Evolutionary conservation across 1,140 invertebrate genomes (phyloP), one percentile per base, ranked within the genome.

Genomic region (Thalassaphorura encarpata): DNA sequence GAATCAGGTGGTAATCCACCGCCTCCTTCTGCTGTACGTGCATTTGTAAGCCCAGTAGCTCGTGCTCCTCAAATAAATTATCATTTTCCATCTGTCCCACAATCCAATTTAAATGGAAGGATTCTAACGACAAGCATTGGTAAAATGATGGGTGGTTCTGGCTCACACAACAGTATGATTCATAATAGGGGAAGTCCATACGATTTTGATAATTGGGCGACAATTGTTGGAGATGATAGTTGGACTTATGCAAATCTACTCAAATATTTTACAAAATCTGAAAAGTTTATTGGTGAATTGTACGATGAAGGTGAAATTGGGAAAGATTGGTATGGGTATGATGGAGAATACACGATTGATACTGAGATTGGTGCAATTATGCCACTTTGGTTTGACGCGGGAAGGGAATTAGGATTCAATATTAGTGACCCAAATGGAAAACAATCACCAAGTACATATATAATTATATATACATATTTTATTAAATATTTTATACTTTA

Each of bases 191-290:
- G 58, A 28, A 21, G 41, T 26, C 46, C 45, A 33, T 23, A 21
- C 23, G 90, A 95, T 71, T 96, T 91, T 67, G 85, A 96, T 67
- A 69, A 77, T 15, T 95, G 89, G 88, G 80, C 79, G 21, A 70
- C 71, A 36, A 66, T 59, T 16, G 69, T 74, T 45, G 78, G 77
- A 4, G 77, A 77, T 21, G 56, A 53, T 5, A 73, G 73, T 3
- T 81, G 79, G 79, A 69, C 85, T 78, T 62, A 91, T 84, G 69
- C 73, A 28, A 71, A 86, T 78, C 69, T 76, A 5, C 62, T 64
- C n/a, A 39, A 69, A 19, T 75, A 75, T 50, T 76, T 76, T 59
- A 71, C 71, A 36, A 67, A 66, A 4, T 68, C 68, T 0, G 75
- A 76, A 28, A 69, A 73, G 41, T 73, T 73, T 0, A 58, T 70